Evolutionary conservation across 2,797 vertebrate genomes (phyloP).

Genomic region (Anguilla megastoma): DNA sequence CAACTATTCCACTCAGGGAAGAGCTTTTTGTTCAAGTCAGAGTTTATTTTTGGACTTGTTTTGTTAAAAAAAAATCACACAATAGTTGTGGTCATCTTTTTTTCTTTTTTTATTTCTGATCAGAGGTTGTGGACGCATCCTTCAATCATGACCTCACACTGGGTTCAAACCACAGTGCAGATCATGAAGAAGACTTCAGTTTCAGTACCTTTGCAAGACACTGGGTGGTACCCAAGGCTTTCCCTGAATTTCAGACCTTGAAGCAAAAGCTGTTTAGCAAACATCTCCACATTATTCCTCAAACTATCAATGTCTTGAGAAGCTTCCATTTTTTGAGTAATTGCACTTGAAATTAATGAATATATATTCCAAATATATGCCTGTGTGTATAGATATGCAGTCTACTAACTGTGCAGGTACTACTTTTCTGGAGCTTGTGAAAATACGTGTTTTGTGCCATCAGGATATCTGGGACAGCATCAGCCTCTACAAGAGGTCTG

Average conservation of each 20-base stretch:
- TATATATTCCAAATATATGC: neutral
- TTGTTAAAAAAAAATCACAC: too few species aligned
- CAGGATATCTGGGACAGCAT: neutral
- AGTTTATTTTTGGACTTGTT: too few species aligned
- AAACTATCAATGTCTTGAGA: neutral
- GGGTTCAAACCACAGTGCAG: neutral
- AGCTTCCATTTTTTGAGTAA: neutral
- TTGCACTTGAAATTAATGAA: neutral
- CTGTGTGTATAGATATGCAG: neutral
- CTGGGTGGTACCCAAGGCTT: neutral
- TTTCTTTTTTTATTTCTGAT: neutral
- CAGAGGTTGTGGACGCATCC: neutral
- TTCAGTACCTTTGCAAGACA: conserved; percentile 5
- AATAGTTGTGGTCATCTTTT: too few species aligned
- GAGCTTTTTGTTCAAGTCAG: too few species aligned
- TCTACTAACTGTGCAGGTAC: neutral
- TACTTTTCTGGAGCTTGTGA: neutral
- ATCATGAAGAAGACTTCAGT: neutral
- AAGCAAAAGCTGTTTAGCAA: neutral
- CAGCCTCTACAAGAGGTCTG: neutral
- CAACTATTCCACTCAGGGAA: too few species aligned
- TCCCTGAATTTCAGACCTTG: neutral
- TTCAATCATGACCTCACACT: neutral
- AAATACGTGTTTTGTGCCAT: neutral
- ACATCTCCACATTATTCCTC: neutral